Conservation (phyloP, 1,140 invertebrate species). For the Megathymus violae region DNA sequence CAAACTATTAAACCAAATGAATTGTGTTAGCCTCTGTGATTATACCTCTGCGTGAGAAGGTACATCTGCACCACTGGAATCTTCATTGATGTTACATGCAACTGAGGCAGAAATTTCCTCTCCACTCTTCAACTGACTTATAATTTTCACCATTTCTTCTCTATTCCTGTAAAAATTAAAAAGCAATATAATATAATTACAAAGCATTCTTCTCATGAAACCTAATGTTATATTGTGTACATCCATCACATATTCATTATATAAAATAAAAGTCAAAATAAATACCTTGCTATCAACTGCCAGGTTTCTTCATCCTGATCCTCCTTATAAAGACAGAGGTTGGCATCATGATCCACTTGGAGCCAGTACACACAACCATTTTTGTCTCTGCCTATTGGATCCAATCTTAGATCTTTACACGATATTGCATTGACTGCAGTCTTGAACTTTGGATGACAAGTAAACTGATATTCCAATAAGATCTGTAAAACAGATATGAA, state of each 20-base stretch:
- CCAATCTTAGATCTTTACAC: conserved; percentile 91
- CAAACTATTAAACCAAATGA: too few species aligned
- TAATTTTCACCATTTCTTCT: conserved; percentile 90
- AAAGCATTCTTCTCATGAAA: too few species aligned
- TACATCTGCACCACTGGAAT: conserved; percentile 85
- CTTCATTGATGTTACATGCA: conserved; percentile 86
- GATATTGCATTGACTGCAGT: conserved; percentile 93
- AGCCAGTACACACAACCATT: conserved; percentile 96
- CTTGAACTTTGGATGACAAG: conserved; percentile 97
- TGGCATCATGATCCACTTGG: conserved; percentile 94
- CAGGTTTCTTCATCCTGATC: conserved; percentile 98
- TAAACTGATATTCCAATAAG: conserved; percentile 97
- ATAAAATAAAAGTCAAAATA: too few species aligned
- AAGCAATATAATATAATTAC: too few species aligned
- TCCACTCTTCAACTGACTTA: conserved; percentile 88
- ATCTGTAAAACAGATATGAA: conserved; percentile 86
- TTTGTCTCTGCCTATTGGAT: conserved; percentile 95
- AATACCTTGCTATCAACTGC: conserved; percentile 93
- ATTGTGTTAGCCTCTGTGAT: not conserved
- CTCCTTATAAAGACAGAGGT: conserved; percentile 96
- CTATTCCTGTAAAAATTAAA: conserved; percentile 84
- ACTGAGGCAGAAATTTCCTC: conserved; percentile 85
- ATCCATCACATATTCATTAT: too few species aligned
- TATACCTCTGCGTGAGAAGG: conserved; percentile 75
- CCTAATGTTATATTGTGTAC: too few species aligned